Conservation (phyloP, 1,140 invertebrate species). For the Limonius californicus region DNA sequence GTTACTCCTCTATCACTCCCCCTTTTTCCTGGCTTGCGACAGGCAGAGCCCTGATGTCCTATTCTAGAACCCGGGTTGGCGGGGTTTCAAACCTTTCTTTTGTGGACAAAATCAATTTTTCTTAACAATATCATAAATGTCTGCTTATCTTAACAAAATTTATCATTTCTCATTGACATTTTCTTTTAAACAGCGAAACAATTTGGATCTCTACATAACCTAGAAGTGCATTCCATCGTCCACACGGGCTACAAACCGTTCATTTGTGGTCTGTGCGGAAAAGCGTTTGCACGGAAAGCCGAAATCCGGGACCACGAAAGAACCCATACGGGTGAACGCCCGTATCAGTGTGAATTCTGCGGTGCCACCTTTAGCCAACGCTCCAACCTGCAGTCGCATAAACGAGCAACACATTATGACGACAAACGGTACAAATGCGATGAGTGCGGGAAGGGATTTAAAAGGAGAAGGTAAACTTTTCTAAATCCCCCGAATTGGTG, state of each 20-base stretch:
- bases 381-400: constrained; percentile 75
- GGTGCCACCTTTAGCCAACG: constrained; percentile 72
- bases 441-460: constrained; percentile 69
- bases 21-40: no score
- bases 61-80: no score
- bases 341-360: constrained; percentile 78
- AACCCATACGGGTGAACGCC: constrained; percentile 77
- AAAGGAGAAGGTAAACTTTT: constrained; percentile 54
- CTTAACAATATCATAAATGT: no score
- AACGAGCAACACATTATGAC: constrained; percentile 72
- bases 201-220: constrained; percentile 70
- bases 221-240: constrained; percentile 66
- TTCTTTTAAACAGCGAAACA: constrained; percentile 68
- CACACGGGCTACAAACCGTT: constrained; percentile 67
- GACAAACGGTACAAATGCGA: constrained; percentile 69
- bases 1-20: no score
- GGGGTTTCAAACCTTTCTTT: no score
- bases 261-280: constrained; percentile 65
- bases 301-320: constrained; percentile 76
- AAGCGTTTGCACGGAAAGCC: constrained; percentile 69
- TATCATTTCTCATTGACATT: no score
- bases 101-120: no score
- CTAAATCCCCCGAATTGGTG: background rate
- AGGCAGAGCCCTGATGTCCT: no score
- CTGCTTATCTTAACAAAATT: no score